Evolutionary conservation across 2,797 vertebrate species (phyloP).

Genomic region (Erethizon dorsatum): DNA sequence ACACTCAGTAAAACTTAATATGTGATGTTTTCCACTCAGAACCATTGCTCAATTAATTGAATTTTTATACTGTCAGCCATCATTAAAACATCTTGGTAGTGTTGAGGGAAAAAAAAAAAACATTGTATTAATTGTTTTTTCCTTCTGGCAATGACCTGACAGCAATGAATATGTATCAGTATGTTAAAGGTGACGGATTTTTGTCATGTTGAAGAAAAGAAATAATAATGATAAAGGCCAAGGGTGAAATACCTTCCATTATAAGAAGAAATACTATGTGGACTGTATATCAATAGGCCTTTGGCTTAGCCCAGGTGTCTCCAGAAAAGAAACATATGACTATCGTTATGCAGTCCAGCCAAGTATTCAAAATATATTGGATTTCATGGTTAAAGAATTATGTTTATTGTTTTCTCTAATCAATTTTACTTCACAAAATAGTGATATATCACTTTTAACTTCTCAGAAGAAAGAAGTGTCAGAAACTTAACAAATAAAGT

Average conservation of each 20-base stretch:
- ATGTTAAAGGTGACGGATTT: constrained; percentile 59
- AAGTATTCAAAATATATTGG: constrained; percentile 76
- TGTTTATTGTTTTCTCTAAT: constrained; percentile 82
- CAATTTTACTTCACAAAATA: constrained; percentile 82
- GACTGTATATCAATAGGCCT: not conserved
- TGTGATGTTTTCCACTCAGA: not conserved
- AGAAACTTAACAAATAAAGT: constrained; percentile 76
- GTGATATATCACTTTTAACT: constrained; percentile 73
- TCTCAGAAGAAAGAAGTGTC: constrained; percentile 69
- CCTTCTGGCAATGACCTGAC: constrained; percentile 14
- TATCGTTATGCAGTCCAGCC: not conserved
- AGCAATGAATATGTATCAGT: not conserved
- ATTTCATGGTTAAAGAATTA: constrained; percentile 81
- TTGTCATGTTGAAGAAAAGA: constrained; percentile 48
- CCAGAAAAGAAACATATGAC: not conserved
- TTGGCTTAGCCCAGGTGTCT: not conserved
- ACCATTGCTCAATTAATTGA: constrained; percentile 13
- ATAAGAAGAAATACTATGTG: constrained; percentile 4
- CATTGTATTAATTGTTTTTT: not conserved
- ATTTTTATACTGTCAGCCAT: constrained; percentile 36
- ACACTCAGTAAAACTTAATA: constrained; percentile 12
- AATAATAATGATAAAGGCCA: constrained; percentile 62
- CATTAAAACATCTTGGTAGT: constrained; percentile 23
- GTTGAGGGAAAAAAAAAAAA: not conserved
- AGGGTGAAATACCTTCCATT: constrained; percentile 56